A percentile compares a stretch with the other conserved stretches of the same genome.
These are phyloP conservation scores for Chiloscyllium plagiosum DNA, from an alignment of 2,113 vertebrate species.

Conservation along the genomic window DNA sequence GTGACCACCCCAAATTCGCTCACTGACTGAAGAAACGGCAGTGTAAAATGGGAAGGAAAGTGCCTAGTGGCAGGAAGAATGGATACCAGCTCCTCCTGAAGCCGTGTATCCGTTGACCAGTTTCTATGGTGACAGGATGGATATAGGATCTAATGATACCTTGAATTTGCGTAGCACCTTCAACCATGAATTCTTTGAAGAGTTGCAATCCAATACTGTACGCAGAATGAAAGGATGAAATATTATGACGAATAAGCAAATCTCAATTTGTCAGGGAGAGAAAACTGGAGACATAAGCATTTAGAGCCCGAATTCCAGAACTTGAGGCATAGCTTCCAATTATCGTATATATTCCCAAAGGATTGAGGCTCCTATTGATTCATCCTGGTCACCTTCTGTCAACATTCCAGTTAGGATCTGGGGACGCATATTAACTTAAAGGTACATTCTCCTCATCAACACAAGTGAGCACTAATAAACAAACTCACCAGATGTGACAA, in stretches of 20 bases:
- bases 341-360: neutral
- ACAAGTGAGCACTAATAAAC: neutral
- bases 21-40: neutral
- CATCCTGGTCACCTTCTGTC: neutral
- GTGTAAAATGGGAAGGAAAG: neutral
- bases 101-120: neutral
- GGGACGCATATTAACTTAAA: neutral
- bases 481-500: neutral
- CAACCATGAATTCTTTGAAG: neutral
- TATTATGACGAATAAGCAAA: neutral
- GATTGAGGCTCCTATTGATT: neutral
- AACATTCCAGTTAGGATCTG: neutral
- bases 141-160: neutral
- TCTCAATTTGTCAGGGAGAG: neutral
- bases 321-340: neutral
- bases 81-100: neutral
- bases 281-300: neutral
- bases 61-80: neutral
- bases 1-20: neutral
- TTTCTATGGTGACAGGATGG: neutral
- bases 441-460: neutral
- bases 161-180: neutral
- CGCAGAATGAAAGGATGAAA: neutral
- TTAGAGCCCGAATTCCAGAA: neutral
- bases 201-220: neutral